Conservation (phyloP, 2,113 vertebrate species). For the Piaya cayana region DNA sequence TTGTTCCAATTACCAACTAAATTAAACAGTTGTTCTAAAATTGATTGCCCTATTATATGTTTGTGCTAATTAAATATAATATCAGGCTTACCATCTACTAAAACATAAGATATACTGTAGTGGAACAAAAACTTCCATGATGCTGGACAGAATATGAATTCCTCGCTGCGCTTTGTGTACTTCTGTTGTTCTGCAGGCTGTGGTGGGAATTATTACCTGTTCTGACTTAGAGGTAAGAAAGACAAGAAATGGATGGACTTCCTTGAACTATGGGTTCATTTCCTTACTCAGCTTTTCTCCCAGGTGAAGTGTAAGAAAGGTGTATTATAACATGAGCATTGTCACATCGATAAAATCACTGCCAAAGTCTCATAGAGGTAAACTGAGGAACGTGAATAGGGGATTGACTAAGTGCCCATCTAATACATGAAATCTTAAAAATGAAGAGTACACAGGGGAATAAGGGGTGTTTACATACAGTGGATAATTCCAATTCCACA, state of each 20-base stretch:
- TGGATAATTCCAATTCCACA: neutral
- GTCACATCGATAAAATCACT: neutral
- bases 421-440: neutral
- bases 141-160: neutral
- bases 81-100: neutral
- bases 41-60: neutral
- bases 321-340: neutral
- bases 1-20: neutral
- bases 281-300: neutral
- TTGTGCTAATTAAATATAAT: neutral
- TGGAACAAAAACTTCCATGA: neutral
- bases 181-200: neutral
- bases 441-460: neutral
- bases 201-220: neutral
- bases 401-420: neutral
- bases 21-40: neutral
- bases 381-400: neutral
- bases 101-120: neutral
- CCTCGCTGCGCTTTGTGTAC: neutral
- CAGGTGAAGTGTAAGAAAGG: neutral
- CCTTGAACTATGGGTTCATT: neutral
- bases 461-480: neutral
- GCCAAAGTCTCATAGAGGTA: neutral
- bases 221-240: neutral
- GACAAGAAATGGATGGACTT: neutral